Conservation (phyloP, 2,888 invertebrate species). For the Deilephila porcellus region DNA sequence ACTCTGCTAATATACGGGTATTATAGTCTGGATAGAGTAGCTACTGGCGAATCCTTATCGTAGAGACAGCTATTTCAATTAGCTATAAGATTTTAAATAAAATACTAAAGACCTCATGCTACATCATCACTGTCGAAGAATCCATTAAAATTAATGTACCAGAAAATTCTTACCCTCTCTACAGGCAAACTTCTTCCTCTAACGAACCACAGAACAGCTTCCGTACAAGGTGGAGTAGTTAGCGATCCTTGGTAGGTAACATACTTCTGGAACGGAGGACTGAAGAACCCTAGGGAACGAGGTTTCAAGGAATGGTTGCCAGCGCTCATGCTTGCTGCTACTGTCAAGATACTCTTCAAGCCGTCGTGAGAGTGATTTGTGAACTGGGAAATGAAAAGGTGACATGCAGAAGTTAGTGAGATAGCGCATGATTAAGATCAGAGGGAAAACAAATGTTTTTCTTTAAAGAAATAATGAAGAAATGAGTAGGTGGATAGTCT, state of each 20-base stretch:
- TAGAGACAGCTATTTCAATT: no score
- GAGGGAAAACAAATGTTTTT: no score
- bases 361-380: conserved; percentile 58
- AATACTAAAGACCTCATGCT: no score
- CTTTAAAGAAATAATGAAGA: no score
- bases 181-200: conserved; percentile 60
- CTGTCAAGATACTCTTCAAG: conserved; percentile 48
- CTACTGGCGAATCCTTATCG: no score
- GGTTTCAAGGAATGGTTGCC: conserved; percentile 35
- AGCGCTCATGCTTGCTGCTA: conserved; percentile 29
- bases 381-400: conserved; percentile 51
- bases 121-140: no score
- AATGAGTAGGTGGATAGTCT: no score
- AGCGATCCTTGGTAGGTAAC: conserved; percentile 71
- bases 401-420: neutral
- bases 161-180: conserved; percentile 53
- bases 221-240: conserved; percentile 67
- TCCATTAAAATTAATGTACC: no score
- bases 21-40: no score
- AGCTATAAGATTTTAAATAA: no score
- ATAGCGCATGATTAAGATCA: neutral
- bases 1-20: no score
- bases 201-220: conserved; percentile 69
- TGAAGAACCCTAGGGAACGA: conserved; percentile 53
- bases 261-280: conserved; percentile 64